Evolutionary conservation across 2,797 vertebrate species (phyloP), one percentile per base, ranked within the genome.

Genomic region (Enteromius unitaeniatus): DNA sequence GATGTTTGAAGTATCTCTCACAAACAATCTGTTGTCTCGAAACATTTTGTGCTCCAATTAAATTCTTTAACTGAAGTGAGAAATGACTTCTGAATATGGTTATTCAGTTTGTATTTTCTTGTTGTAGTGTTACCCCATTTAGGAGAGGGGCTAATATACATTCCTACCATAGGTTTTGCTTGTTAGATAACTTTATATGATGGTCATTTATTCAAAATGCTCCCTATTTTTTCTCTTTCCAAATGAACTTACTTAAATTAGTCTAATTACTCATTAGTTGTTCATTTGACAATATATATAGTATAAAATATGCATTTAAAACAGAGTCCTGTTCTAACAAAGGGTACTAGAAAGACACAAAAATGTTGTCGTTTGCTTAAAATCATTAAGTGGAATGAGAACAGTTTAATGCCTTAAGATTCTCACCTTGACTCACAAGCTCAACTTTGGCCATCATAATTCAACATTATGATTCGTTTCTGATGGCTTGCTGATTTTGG

Each of bases 391-490:
- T 21, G 17, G 8, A 67, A 37, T 17, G 31, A 67, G 31, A 31
- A 73, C 45, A 5, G 8, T 31, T 73, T 49, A 49, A 31, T 47
- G 42, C 3, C 14, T 89, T 87, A 65, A 87, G 77, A 91, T 86
- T 90, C 83, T 87, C 78, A 78, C 72, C 42, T 5, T 45, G 40
- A 23, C 21, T 58, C 86, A 85, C 82, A 75, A 79, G 88, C 91
- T 91, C 60, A 85, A 53, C 70, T 75, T 84, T 86, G 83, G 85
- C 85, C 37, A 87, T 78, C 31, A 88, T 78, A 81, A 92, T 93
- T 92, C 76, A 91, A 86, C 78, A 78, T 90, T 92, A 86, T 92
- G 88, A 93, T 92, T 89, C 91, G 89, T 88, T 88, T 84, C 88
- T 84, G 83, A 88, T 87, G 89, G 88, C 85, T 88, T 74, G 85